Conservation (phyloP, 1,140 invertebrate genomes). For the Trichogramma pretiosum region DNA sequence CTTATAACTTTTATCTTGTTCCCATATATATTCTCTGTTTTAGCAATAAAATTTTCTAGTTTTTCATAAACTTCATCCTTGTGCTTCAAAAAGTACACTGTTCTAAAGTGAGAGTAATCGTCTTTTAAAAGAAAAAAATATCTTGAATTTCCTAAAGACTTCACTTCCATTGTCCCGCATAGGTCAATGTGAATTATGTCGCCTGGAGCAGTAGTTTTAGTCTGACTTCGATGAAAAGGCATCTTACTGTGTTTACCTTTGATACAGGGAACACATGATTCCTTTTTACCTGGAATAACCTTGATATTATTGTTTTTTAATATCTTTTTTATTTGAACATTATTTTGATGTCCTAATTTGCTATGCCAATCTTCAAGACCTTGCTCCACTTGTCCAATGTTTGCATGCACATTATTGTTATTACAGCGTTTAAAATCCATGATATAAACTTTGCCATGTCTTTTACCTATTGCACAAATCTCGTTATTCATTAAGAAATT, state of each 20-base stretch:
- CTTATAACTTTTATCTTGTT: not conserved
- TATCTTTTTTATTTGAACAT: slow-evolving; percentile 27
- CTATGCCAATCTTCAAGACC: too few species aligned
- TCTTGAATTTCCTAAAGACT: slow-evolving; percentile 26
- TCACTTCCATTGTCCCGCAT: not conserved
- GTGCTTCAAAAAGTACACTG: slow-evolving; percentile 16
- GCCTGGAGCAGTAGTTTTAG: slow-evolving; percentile 23
- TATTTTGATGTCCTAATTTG: slow-evolving; percentile 38
- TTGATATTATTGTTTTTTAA: slow-evolving; percentile 28
- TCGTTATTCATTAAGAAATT: too few species aligned
- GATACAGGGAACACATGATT: slow-evolving; percentile 32
- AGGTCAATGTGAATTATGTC: slow-evolving; percentile 15
- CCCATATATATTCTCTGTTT: not conserved
- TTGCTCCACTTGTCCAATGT: too few species aligned
- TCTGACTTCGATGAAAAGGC: slow-evolving; percentile 21
- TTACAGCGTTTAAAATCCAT: too few species aligned
- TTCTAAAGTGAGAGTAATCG: slow-evolving; percentile 33
- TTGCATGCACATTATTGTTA: too few species aligned
- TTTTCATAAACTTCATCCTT: not conserved
- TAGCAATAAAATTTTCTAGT: not conserved
- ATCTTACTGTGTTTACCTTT: slow-evolving; percentile 17
- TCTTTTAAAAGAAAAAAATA: slow-evolving; percentile 40
- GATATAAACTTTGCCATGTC: too few species aligned
- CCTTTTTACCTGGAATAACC: too few species aligned
- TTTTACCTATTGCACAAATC: too few species aligned